Base-by-base conservation (phyloP, 1,140 invertebrate species). In the Scaptomyza hsui region DNA sequence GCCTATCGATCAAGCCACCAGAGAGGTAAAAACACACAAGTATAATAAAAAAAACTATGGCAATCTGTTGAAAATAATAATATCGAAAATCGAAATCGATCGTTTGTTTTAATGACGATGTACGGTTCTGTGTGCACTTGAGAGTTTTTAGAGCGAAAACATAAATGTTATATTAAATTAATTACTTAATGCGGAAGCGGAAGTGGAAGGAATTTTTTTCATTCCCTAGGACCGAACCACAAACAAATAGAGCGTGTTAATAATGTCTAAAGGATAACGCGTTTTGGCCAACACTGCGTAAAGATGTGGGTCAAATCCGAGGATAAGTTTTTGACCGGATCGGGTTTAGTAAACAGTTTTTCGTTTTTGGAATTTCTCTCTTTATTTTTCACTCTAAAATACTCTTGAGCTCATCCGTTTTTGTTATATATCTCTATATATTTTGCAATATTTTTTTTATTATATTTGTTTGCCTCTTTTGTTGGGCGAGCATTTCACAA, bases 1-100 rank as follows among this genome's bases (percentile, higher is more conserved):
- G 93, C 93, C 93, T 94, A 93, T 94, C 93, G 93, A 94, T 94
- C 93, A 94, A 94, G 93, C 93, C 93, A 93, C 93, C 93, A 92
- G 93, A 94, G 92, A 94, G 93, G 93, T 94, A 94, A 90, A 90
- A 90, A 90, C 82, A 90, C 67, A 81, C 72, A 86, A 82, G 72
- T 89, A 89, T 77, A 89, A 85, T 79, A 83, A 77, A 70, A 78
- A 56, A 78, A 89, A 89, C 81, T 88, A 88, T 81, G 78, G 77
- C 81, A 86, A 86, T 86, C 57, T 57, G 39, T 65, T 56, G 48
- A 75, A 75, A 72, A n/a, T n/a, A n/a, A 1, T 29, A 9, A 29
- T 29, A 29, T 72, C 53, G 45, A 68, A 29, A 60, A 42, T 53
- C 57, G 15, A 47, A 76, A 15, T 24, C 37, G 56, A 68, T 72